These are phyloP conservation scores for Zosterops borbonicus DNA, from an alignment of 2,113 vertebrate genomes.

Conservation along the genomic window DNA sequence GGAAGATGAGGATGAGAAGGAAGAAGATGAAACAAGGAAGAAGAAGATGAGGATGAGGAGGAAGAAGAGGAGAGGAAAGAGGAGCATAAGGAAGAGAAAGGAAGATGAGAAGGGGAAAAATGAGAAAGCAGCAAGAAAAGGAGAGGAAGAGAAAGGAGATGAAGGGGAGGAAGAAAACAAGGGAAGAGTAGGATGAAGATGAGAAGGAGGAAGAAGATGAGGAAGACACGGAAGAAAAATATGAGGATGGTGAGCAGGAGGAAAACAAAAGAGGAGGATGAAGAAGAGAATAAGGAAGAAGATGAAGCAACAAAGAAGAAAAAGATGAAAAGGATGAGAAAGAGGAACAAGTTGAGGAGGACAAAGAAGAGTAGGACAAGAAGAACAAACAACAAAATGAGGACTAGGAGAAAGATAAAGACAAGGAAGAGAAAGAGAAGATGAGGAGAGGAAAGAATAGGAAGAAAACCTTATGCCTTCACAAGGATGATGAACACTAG, in stretches of 20 bases:
- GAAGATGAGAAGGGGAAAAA: not conserved
- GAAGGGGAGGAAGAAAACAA: not conserved
- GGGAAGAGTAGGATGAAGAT: accelerated
- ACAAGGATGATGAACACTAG: not conserved
- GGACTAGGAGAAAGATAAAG: not conserved
- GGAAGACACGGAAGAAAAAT: accelerated
- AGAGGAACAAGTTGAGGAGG: not conserved
- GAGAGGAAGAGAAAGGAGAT: not conserved
- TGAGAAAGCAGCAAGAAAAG: accelerated
- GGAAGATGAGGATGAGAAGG: accelerated
- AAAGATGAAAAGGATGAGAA: not conserved
- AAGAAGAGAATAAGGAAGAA: not conserved
- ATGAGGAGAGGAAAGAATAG: not conserved
- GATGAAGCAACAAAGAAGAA: accelerated
- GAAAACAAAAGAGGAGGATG: not conserved
- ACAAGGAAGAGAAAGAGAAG: not conserved
- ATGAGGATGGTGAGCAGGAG: too few relatives aligned
- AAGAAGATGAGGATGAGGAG: not conserved
- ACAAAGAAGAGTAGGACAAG: not conserved
- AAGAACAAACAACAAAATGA: not conserved
- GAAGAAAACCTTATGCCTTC: not conserved
- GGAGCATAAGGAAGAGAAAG: not conserved
- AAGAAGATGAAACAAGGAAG: not conserved
- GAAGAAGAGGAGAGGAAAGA: accelerated
- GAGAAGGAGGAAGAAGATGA: accelerated